These are phyloP conservation scores for Anagrus nilaparvatae DNA, from an alignment of 1,140 invertebrate genomes.

Conservation along the genomic window DNA sequence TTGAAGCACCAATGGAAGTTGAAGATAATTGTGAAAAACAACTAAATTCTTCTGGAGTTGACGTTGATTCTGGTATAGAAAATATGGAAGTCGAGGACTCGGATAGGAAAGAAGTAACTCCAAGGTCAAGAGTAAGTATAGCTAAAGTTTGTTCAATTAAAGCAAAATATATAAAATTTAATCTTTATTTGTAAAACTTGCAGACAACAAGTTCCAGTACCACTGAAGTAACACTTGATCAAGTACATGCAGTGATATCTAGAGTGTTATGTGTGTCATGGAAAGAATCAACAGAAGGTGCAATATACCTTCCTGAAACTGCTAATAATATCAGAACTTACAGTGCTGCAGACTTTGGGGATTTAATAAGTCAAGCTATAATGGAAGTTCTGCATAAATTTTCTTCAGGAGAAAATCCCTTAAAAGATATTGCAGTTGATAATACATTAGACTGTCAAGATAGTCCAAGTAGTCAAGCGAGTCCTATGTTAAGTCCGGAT, in stretches of 20 bases:
- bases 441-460: slow-evolving; percentile 40
- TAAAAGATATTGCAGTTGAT: slow-evolving; percentile 44
- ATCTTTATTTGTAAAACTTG: slow-evolving; percentile 18
- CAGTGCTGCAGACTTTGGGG: slow-evolving; percentile 40
- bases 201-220: slow-evolving; percentile 43
- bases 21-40: slow-evolving; percentile 45
- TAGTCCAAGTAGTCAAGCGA: slow-evolving; percentile 33
- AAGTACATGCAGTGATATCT: slow-evolving; percentile 49
- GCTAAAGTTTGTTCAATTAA: slow-evolving; percentile 4
- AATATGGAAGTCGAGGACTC: slow-evolving; percentile 62
- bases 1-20: slow-evolving; percentile 46
- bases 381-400: slow-evolving; percentile 60
- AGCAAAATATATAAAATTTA: slow-evolving; percentile 15
- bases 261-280: slow-evolving; percentile 56
- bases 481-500: slow-evolving; percentile 28
- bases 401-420: slow-evolving; percentile 49
- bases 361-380: slow-evolving; percentile 52
- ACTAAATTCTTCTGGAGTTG: slow-evolving; percentile 42
- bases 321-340: slow-evolving; percentile 39
- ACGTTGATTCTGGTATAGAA: slow-evolving; percentile 65
- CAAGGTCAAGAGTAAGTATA: slow-evolving; percentile 35
- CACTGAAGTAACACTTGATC: slow-evolving; percentile 49
- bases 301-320: slow-evolving; percentile 54
- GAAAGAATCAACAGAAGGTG: slow-evolving; percentile 48
- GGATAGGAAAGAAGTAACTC: slow-evolving; percentile 34